Conservation (phyloP, 2,888 invertebrate genomes). For the Hemicrepidius hirtus region DNA sequence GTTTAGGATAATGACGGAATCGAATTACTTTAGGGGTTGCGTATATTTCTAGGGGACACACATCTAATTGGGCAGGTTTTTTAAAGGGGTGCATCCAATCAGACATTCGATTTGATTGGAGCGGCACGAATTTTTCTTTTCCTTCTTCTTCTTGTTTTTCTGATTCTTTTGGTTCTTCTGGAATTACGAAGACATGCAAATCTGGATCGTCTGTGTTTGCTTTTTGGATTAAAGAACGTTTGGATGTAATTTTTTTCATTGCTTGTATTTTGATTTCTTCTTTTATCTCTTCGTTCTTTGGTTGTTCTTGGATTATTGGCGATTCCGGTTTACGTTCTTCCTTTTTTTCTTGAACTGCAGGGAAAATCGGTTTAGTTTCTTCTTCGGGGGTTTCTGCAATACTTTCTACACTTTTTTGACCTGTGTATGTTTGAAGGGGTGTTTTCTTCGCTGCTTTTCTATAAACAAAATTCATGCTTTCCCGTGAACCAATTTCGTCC, state of each 20-base stretch:
- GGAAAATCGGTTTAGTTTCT: neutral
- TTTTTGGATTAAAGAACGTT: constrained; percentile 68
- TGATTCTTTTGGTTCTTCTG: constrained; percentile 54
- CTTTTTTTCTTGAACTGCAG: constrained; percentile 1
- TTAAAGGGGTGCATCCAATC: constrained; percentile 69
- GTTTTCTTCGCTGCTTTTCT: constrained; percentile 61
- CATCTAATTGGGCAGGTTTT: constrained; percentile 69
- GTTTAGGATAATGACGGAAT: constrained; percentile 68
- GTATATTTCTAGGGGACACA: constrained; percentile 68
- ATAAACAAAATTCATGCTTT: constrained; percentile 78
- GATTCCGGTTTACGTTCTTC: constrained; percentile 16
- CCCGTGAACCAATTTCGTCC: constrained; percentile 79
- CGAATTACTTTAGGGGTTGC: constrained; percentile 70
- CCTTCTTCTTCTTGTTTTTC: constrained; percentile 67
- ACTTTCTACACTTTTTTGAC: constrained; percentile 11
- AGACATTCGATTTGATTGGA: constrained; percentile 69
- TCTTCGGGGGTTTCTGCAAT: neutral
- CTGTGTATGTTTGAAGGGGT: neutral
- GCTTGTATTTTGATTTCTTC: neutral
- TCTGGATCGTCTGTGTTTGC: constrained; percentile 67
- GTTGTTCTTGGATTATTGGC: no score
- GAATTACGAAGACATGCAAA: constrained; percentile 65
- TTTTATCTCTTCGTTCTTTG: neutral
- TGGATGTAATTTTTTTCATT: constrained; percentile 62
- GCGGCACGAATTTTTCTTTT: constrained; percentile 69